Evolutionary conservation across 2,113 vertebrate species (phyloP).

Genomic region (Carassius auratus): DNA sequence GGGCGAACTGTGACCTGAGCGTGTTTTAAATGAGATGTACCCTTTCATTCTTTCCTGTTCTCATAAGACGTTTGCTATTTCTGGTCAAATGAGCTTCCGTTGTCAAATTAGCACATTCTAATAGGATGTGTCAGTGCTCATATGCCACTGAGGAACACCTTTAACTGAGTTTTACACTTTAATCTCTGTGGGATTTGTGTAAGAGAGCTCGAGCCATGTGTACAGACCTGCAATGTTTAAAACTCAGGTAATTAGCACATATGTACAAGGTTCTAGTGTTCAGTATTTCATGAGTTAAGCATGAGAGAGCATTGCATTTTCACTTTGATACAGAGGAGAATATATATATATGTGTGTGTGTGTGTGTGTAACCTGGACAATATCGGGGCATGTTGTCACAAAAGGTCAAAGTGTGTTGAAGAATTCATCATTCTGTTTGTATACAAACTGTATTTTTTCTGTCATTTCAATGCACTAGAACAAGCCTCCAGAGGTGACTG

Average conservation of each 20-base stretch:
- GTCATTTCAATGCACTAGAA: neutral
- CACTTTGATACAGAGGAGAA: neutral
- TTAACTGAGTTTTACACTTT: conserved; percentile 15
- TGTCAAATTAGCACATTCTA: conserved; percentile 32
- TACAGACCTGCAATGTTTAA: neutral
- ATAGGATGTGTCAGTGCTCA: neutral
- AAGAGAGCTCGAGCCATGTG: neutral
- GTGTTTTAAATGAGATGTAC: neutral
- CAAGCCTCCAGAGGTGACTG: neutral
- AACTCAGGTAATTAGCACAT: neutral
- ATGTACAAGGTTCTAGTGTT: neutral
- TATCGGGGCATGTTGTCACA: neutral
- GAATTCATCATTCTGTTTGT: too few relatives aligned
- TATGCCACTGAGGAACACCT: neutral
- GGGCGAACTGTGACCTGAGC: neutral
- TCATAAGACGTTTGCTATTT: neutral
- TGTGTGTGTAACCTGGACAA: too few relatives aligned
- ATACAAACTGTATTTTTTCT: neutral
- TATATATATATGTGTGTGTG: too few relatives aligned
- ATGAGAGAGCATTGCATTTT: neutral
- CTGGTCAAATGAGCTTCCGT: neutral
- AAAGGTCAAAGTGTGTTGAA: neutral
- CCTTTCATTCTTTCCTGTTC: neutral
- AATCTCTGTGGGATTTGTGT: conserved; percentile 12
- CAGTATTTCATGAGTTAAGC: neutral